Evolutionary conservation across 2,888 invertebrate species (phyloP), one percentile per base, ranked within the genome.

Genomic region (Diaprepes abbreviatus): DNA sequence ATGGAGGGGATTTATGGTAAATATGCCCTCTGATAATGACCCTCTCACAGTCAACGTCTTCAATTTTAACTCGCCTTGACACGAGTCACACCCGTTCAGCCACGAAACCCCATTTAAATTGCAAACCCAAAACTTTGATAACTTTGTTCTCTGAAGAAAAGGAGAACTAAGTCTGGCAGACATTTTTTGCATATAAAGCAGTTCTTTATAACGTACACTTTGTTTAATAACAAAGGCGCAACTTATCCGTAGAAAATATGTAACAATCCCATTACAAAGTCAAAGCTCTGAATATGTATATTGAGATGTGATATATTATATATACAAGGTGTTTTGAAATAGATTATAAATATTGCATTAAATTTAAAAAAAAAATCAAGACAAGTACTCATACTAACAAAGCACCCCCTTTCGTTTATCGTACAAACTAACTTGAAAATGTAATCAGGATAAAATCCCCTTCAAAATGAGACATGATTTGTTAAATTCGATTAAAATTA

Each of bases 101-200:
- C 38, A 17, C 55, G n/a, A 24, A 17, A 55, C 54, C 54, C 33
- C 14, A 58, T 58, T 58, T 58, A 58, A 58, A 58, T 58, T 58
- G 38, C 38, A 58, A 58, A 40, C 58, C 40, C 24, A 33, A 58
- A 58, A 36, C 40, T 58, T 58, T 58, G 38, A 58, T 38, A 43
- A 58, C 40, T 58, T 31, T 40, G 38, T 58, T 58, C 38, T 58
- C n/a, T 40, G 9, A 28, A 58, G 58, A 50, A 50, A 50, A 50
- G 16, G 31, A 50, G 14, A 28, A 50, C 28, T 28, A 28, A 24
- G 48, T 50, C 28, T 45, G 14, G 6, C n/a, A 45, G 9, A 50
- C 28, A 50, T 28, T 50, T 50, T 50, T 31, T 50, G 48, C 48
- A 50, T 50, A 28, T 28, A 28, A 50, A 50, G 14, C 48, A 50